A percentile compares a stretch with the other conserved stretches of the same genome.
These are phyloP conservation scores for Ditylenchus dipsaci DNA, from an alignment of 1,140 invertebrate genomes.

Conservation along the genomic window DNA sequence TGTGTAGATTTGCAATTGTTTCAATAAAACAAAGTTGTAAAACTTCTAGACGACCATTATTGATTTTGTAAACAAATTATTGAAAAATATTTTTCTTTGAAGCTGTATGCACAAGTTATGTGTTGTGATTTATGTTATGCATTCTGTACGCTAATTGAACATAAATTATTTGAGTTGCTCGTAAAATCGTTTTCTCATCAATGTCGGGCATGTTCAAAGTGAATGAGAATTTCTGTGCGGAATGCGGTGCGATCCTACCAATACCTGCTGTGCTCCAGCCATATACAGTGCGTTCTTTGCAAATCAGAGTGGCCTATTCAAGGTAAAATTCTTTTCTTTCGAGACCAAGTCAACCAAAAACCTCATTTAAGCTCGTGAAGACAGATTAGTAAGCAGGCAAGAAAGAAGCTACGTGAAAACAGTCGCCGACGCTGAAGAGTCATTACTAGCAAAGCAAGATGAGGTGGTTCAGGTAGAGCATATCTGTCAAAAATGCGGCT, in stretches of 20 bases:
- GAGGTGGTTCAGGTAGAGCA: slow-evolving; percentile 65
- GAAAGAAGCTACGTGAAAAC: slow-evolving; percentile 57
- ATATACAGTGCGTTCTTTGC: slow-evolving; percentile 64
- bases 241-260: not conserved
- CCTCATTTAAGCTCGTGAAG: slow-evolving; percentile 66
- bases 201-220: not conserved
- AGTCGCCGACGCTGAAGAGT: slow-evolving; percentile 68
- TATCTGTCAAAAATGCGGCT: slow-evolving; percentile 79
- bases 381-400: slow-evolving; percentile 60
- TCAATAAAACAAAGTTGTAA: no score
- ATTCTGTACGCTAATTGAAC: no score
- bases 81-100: no score
- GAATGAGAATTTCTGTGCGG: not conserved
- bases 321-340: slow-evolving; percentile 13
- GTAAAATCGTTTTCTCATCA: not conserved
- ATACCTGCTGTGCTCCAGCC: slow-evolving; percentile 54
- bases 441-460: slow-evolving; percentile 61
- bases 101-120: no score
- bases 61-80: no score
- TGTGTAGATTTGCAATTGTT: no score
- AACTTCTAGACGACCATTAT: no score
- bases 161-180: slow-evolving; percentile 2
- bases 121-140: no score
- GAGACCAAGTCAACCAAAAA: slow-evolving; percentile 61
- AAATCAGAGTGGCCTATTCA: slow-evolving; percentile 29